phyloP scores from a whole-genome alignment of 2,113 vertebrate genomes.

The Tilapia sparmanii region DNA sequence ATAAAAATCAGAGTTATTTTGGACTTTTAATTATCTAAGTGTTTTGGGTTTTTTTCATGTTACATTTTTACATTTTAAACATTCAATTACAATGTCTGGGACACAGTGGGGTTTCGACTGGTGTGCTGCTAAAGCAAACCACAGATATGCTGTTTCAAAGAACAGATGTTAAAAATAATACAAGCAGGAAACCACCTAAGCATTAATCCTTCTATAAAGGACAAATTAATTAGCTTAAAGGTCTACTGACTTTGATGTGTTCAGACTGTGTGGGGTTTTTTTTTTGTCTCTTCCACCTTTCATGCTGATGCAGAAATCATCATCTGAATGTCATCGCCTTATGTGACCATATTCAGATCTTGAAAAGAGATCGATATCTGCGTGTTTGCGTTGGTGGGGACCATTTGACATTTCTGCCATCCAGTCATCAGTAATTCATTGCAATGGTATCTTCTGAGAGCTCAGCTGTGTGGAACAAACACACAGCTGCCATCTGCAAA shows the following conservation, averaged over 20 bases:
- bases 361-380: slow-evolving; percentile 24
- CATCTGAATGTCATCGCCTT: slow-evolving; percentile 53
- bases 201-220: slow-evolving; percentile 63
- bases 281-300: slow-evolving; percentile 5
- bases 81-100: background rate
- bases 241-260: slow-evolving; percentile 63
- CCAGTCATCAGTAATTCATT: slow-evolving; percentile 38
- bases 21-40: background rate
- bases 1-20: background rate
- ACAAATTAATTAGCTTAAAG: slow-evolving; percentile 73
- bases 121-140: background rate
- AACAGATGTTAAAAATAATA: slow-evolving; percentile 27
- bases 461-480: background rate
- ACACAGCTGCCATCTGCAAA: background rate
- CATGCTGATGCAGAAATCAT: slow-evolving; percentile 24
- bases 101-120: background rate
- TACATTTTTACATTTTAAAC: background rate
- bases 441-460: background rate
- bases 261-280: background rate
- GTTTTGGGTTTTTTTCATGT: background rate
- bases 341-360: slow-evolving; percentile 38
- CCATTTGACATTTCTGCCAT: slow-evolving; percentile 55
- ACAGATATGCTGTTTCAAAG: background rate
- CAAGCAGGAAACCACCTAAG: slow-evolving; percentile 28
- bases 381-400: slow-evolving; percentile 41